Conservation (phyloP, 2,113 vertebrate genomes). For the Neotragus moschatus region DNA sequence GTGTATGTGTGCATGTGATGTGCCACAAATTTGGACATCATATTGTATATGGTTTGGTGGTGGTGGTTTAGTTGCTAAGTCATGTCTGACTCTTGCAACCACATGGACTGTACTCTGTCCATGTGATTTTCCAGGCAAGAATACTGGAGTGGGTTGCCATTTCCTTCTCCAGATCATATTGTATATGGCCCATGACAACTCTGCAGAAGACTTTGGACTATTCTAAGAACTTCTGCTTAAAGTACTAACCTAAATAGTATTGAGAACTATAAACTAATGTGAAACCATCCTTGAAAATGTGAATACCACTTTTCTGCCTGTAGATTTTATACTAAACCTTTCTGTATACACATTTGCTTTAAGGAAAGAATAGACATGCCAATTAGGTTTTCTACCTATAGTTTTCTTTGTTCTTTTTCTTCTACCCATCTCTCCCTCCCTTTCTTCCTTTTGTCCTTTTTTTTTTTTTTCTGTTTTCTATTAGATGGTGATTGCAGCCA, state of each 20-base stretch:
- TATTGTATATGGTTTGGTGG: neutral
- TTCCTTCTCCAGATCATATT: neutral
- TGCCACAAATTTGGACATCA: neutral
- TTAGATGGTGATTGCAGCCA: too few species aligned
- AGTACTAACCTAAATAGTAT: neutral
- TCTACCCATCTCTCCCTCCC: neutral
- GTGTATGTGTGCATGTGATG: neutral
- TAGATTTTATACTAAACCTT: neutral
- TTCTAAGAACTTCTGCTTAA: neutral
- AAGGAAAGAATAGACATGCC: neutral
- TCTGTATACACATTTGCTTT: neutral
- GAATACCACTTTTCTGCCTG: neutral
- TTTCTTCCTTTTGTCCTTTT: neutral
- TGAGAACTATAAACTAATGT: neutral
- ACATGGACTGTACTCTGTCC: neutral
- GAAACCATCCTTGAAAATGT: neutral
- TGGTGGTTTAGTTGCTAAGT: neutral
- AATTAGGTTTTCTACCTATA: neutral
- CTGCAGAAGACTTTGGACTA: neutral
- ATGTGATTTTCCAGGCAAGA: neutral
- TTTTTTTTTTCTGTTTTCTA: neutral
- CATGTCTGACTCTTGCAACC: fast-evolving
- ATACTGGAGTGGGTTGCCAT: neutral
- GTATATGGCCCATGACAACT: neutral
- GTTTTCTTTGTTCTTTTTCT: neutral